Percentiles rank a stretch among this genome's conserved stretches.
Evolutionary conservation across 2,797 vertebrate species (phyloP).

Genomic region (Phalloptychus januarius): DNA sequence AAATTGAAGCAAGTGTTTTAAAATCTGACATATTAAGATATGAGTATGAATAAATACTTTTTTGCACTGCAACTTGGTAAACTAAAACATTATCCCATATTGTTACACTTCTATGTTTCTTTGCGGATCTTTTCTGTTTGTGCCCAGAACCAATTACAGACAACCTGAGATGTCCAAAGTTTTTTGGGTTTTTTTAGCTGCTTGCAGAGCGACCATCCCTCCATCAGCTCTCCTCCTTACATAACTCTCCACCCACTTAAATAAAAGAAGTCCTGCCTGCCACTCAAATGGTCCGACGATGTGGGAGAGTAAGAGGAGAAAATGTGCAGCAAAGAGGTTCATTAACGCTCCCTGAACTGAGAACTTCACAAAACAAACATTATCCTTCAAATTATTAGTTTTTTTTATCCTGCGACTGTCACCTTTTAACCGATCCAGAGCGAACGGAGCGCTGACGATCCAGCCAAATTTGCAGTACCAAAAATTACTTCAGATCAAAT

Average conservation of each 20-base stretch:
- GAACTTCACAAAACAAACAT: constrained; percentile 21
- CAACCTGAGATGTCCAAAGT: constrained; percentile 26
- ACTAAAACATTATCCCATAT: not conserved
- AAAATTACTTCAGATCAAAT: no score
- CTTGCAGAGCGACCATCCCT: constrained; percentile 54
- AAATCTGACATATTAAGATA: no score
- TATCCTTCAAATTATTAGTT: not conserved
- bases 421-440: no score
- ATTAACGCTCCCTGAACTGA: constrained; percentile 28
- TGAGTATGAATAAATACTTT: not conserved
- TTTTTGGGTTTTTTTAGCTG: constrained; percentile 2
- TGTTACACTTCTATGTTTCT: not conserved
- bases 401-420: no score
- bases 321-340: constrained; percentile 39
- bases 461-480: no score
- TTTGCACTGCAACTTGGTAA: not conserved
- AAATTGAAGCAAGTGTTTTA: not conserved
- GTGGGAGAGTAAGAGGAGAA: constrained; percentile 47
- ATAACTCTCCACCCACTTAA: constrained; percentile 48
- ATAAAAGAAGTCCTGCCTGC: constrained; percentile 45
- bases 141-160: constrained; percentile 26
- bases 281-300: constrained; percentile 50
- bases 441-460: no score
- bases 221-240: constrained; percentile 52
- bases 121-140: not conserved